These are phyloP conservation scores for Acropternis orthonyx DNA, from an alignment of 2,797 vertebrate species.

Conservation along the genomic window DNA sequence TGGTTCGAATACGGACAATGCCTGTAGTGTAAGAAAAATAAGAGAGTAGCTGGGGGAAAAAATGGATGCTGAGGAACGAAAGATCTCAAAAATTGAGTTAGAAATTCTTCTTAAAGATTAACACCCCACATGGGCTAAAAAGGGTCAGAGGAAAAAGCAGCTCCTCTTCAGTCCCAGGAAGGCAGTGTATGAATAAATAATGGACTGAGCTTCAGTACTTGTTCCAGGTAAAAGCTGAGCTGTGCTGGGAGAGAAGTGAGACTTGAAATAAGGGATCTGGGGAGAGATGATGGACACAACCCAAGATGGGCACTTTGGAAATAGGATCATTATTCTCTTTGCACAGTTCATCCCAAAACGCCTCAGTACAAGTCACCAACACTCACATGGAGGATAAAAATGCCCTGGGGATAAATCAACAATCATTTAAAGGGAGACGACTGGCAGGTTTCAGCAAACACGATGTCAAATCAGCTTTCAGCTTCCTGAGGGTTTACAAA, in stretches of 20 bases:
- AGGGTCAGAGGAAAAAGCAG: background rate
- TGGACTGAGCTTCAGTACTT: background rate
- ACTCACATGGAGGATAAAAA: background rate
- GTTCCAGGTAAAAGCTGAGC: too few species aligned
- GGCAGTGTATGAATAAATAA: background rate
- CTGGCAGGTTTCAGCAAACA: background rate
- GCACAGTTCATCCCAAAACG: background rate
- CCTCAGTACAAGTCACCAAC: background rate
- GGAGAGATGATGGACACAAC: background rate
- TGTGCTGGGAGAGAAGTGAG: background rate
- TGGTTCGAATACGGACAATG: background rate
- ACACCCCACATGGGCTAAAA: background rate
- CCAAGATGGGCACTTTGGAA: background rate
- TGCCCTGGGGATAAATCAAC: background rate
- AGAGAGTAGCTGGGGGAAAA: background rate
- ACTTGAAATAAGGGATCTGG: background rate
- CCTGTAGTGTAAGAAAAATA: background rate
- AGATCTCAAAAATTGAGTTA: background rate
- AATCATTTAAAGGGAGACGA: background rate
- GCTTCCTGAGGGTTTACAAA: background rate
- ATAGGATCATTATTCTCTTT: background rate
- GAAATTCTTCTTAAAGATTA: background rate
- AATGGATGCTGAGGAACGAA: background rate
- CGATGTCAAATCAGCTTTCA: background rate
- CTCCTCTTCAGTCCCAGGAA: background rate